These are phyloP conservation scores for Bergia sp. DNA, from an alignment of 92 coral and sea anemone genomes.

Conservation along the genomic window DNA sequence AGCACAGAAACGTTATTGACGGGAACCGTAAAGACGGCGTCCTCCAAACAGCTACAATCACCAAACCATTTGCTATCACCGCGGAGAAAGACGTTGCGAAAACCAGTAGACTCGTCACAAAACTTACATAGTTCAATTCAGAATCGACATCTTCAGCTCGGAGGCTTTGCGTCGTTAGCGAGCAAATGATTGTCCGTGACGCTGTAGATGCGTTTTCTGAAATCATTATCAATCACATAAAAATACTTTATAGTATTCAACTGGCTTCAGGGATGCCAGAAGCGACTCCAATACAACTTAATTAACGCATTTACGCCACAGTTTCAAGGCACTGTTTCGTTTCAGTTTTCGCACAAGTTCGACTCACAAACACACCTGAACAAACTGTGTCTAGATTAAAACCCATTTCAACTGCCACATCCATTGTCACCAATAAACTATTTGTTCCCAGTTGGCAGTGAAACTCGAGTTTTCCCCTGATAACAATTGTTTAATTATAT, in stretches of 20 bases:
- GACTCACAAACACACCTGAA: background rate
- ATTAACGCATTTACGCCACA: background rate
- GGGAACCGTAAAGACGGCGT: conserved; percentile 31
- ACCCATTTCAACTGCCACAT: background rate
- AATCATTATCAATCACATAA: background rate
- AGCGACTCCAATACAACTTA: background rate
- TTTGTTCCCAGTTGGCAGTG: background rate
- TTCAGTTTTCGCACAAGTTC: background rate
- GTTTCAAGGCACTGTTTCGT: background rate
- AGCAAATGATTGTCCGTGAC: conserved; percentile 3
- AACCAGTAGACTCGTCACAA: conserved; percentile 22
- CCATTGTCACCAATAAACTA: background rate
- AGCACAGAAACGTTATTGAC: conserved; percentile 26
- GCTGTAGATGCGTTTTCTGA: conserved; percentile 15
- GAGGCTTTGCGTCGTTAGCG: conserved; percentile 40
- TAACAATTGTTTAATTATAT: background rate
- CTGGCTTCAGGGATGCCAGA: no score
- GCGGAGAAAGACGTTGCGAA: conserved; percentile 25
- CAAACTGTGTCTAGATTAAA: background rate
- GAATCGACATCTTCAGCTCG: conserved; percentile 35
- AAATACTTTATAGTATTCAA: no score
- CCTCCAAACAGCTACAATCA: conserved; percentile 12
- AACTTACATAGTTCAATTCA: conserved; percentile 33
- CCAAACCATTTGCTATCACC: conserved; percentile 41
- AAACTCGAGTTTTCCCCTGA: background rate